Evolutionary conservation across 2,113 vertebrate species (phyloP).

Genomic region (Eira barbara): DNA sequence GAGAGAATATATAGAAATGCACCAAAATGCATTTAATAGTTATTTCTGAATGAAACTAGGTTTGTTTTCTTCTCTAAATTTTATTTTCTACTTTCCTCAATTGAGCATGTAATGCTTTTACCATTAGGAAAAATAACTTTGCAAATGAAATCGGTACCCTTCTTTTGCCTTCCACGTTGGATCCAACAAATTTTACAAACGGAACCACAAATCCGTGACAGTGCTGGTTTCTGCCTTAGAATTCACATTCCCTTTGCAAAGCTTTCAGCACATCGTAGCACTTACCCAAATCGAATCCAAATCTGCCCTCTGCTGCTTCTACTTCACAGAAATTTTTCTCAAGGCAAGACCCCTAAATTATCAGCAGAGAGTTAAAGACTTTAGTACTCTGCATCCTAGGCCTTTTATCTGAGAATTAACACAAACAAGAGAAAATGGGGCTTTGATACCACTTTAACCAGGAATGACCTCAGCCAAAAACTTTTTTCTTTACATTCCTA

Average conservation of each 20-base stretch:
- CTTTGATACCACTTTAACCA: not conserved
- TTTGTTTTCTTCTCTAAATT: not conserved
- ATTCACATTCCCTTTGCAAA: not conserved
- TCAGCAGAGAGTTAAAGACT: not conserved
- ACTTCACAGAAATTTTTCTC: not conserved
- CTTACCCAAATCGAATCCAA: not conserved
- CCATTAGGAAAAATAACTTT: not conserved
- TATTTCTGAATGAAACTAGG: not conserved
- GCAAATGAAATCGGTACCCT: not conserved
- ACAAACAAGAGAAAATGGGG: not conserved
- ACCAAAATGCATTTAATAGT: not conserved
- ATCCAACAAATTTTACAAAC: not conserved
- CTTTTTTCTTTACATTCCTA: not conserved
- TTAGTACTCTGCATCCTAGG: not conserved
- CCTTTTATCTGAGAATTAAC: slow-evolving; percentile 8
- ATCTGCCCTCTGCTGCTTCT: slow-evolving; percentile 21
- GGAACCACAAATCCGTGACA: not conserved
- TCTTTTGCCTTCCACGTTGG: not conserved
- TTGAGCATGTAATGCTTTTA: not conserved
- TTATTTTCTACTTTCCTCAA: slow-evolving; percentile 9
- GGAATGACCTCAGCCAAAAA: not conserved
- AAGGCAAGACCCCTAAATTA: not conserved
- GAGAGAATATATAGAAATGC: not conserved
- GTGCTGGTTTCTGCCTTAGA: not conserved
- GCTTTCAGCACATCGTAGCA: not conserved